Evolutionary conservation across 2,888 invertebrate species (phyloP), one percentile per base, ranked within the genome.

Genomic region (Clistopyga incitator): DNA sequence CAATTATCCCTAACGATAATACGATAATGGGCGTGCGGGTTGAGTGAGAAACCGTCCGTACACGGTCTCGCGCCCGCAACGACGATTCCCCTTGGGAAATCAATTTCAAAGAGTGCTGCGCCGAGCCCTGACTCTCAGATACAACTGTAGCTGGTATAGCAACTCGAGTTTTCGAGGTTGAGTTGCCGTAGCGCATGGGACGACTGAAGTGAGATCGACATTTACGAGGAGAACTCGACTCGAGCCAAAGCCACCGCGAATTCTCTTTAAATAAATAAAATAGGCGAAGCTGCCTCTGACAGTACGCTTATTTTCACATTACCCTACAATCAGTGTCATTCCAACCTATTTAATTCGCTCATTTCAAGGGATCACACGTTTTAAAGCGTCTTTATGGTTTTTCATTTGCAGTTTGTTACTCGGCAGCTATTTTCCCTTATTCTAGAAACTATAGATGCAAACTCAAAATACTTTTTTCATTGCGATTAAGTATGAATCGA

Each of bases 1-100:
- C 80, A 67, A 84, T 84, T 84, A 84, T 84, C 77, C 64, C 72
- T 80, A 84, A 84, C 64, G 84, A 80, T 84, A 81, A 84, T 84
- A 78, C 84, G 84, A 81, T 84, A 84, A 84, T 84, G 74, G 74
- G 74, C 65, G 74, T 74, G 68, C 50, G 71, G 56, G 77, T 67
- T 64, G 78, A 67, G 68, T 74, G 83, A 84, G 81, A 84, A 81
- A 81, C 25, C 74, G 56, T 50, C 50, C 64, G 61, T 64, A 68
- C 68, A 15, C 23, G 70, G 68, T 47, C 81, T 77, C 47, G 74
- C 74, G 68, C 50, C 64, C 64, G 74, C 70, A 70, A 80, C 70
- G 64, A 74, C 67, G 76, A 80, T 80, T 80, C 72, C 84, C 74
- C 84, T 64, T 75, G 84, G 84, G 84, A 84, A 84, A 84, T 84